These are phyloP conservation scores for Staurois parvus DNA, from an alignment of 2,797 vertebrate species.

Conservation along the genomic window DNA sequence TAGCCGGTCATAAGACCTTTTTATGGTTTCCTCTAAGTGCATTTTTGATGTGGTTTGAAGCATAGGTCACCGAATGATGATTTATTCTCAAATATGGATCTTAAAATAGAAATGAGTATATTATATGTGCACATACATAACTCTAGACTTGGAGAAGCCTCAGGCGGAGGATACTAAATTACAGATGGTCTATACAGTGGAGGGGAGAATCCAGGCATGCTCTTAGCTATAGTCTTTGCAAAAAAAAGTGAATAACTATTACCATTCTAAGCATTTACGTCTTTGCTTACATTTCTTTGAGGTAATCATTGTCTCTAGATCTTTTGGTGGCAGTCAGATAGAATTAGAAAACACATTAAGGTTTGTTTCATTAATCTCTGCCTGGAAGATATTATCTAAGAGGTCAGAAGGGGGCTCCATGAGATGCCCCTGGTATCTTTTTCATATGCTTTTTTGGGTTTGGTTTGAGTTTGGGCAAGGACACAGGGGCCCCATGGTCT, in stretches of 20 bases:
- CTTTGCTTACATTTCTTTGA: slow-evolving; percentile 18
- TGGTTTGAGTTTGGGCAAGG: too few relatives aligned
- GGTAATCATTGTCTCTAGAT: slow-evolving; percentile 30
- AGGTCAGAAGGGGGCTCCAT: too few relatives aligned
- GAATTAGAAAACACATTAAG: slow-evolving; percentile 60
- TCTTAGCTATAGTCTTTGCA: slow-evolving; percentile 11
- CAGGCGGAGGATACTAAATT: slow-evolving; percentile 20
- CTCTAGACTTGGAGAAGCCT: not conserved
- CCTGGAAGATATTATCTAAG: slow-evolving; percentile 60
- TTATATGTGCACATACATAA: slow-evolving; percentile 41
- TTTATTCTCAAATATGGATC: slow-evolving; percentile 30
- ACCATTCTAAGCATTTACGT: slow-evolving; percentile 18
- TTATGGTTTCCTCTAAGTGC: not conserved
- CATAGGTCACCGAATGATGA: slow-evolving; percentile 23
- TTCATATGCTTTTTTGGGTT: too few relatives aligned
- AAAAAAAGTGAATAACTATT: slow-evolving; percentile 41
- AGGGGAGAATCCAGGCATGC: not conserved
- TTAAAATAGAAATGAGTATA: slow-evolving; percentile 45
- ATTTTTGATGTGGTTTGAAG: not conserved
- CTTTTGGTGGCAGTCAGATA: slow-evolving; percentile 31
- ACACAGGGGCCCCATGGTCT: too few relatives aligned
- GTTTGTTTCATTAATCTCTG: slow-evolving; percentile 59
- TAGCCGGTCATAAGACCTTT: not conserved
- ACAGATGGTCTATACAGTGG: not conserved
- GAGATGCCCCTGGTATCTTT: too few relatives aligned